Conservation (phyloP, 2,797 vertebrate species). For the Morelia viridis region DNA sequence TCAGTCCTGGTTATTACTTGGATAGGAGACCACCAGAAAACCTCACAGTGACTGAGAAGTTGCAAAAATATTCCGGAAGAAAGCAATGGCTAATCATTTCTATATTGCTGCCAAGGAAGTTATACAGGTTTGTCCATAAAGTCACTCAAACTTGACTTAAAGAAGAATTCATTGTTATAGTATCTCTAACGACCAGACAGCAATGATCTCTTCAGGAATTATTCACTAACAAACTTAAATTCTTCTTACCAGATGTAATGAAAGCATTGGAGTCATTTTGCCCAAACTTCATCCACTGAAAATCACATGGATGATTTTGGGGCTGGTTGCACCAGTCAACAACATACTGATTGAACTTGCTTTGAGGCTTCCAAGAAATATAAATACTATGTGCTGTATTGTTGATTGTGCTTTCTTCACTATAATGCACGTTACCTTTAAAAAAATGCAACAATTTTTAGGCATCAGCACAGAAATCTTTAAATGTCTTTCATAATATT, state of each 20-base stretch:
- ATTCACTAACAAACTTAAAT: not conserved
- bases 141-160: not conserved
- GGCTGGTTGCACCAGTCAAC: constrained; percentile 82
- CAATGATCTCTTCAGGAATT: not conserved
- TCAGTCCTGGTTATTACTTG: not conserved
- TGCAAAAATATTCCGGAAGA: not conserved
- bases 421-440: not conserved
- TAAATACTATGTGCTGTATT: constrained; percentile 68
- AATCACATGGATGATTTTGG: constrained; percentile 55
- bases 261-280: constrained; percentile 66
- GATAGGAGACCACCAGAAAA: not conserved
- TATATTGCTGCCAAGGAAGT: not conserved
- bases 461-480: not conserved
- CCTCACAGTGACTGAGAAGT: not conserved
- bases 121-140: not conserved
- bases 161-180: not conserved
- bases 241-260: constrained; percentile 75
- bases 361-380: constrained; percentile 75
- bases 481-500: not conserved
- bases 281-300: constrained; percentile 78
- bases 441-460: not conserved
- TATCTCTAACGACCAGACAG: not conserved
- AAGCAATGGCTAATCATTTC: not conserved
- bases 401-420: constrained; percentile 59
- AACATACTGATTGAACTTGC: constrained; percentile 73